These are phyloP conservation scores for Myiopsitta monachus DNA, from an alignment of 2,113 vertebrate genomes.

Conservation along the genomic window DNA sequence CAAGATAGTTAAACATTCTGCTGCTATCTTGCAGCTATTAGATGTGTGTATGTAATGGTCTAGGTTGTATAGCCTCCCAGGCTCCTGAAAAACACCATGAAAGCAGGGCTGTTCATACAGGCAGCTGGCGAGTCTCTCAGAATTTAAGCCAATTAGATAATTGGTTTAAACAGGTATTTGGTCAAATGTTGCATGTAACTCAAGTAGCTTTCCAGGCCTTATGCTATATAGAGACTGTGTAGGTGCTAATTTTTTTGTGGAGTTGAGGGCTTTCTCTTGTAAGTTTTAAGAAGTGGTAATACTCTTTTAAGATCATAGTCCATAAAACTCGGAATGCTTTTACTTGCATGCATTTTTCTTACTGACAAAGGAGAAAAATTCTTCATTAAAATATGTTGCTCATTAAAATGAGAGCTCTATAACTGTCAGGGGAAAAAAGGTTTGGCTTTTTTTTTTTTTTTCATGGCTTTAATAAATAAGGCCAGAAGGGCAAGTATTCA, in stretches of 20 bases:
- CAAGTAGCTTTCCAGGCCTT: neutral
- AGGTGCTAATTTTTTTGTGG: neutral
- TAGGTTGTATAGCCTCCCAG: neutral
- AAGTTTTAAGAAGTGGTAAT: constrained; percentile 16
- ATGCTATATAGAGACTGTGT: neutral
- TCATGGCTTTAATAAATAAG: neutral
- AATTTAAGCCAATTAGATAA: neutral
- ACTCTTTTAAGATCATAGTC: constrained; percentile 31
- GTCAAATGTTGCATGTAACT: neutral
- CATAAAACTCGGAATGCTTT: constrained; percentile 4
- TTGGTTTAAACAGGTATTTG: neutral
- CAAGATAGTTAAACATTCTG: neutral
- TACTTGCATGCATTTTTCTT: neutral
- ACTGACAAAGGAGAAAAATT: neutral
- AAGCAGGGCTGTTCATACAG: neutral
- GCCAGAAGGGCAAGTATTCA: neutral
- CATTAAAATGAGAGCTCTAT: neutral
- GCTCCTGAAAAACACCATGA: neutral
- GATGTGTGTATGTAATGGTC: neutral
- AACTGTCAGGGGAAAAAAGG: neutral
- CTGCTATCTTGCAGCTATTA: neutral
- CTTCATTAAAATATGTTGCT: neutral
- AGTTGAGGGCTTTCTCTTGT: neutral
- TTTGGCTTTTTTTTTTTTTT: neutral
- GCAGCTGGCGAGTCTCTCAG: neutral